Conservation (phyloP, 2,113 vertebrate species). For the Larimichthys crocea region DNA sequence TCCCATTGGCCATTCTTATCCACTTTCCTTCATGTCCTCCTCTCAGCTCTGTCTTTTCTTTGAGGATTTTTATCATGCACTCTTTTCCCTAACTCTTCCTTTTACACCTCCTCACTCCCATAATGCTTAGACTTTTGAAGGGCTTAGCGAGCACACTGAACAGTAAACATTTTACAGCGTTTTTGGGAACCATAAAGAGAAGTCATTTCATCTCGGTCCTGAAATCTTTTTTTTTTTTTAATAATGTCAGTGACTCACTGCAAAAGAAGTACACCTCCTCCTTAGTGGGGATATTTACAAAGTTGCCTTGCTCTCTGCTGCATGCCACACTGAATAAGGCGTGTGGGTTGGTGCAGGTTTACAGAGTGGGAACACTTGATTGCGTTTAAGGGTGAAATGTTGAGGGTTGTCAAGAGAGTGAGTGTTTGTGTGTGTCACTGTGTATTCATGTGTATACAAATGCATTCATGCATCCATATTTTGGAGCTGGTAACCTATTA, state of each 20-base stretch:
- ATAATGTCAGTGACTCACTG: slow-evolving; percentile 65
- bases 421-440: slow-evolving; percentile 11
- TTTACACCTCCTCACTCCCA: slow-evolving; percentile 23
- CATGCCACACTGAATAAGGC: slow-evolving; percentile 27
- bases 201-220: slow-evolving; percentile 55
- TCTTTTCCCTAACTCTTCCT: slow-evolving; percentile 28
- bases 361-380: slow-evolving; percentile 58
- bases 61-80: slow-evolving; percentile 18
- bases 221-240: slow-evolving; percentile 46
- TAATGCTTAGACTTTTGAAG: slow-evolving; percentile 39
- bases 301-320: slow-evolving; percentile 36
- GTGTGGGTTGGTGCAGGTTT: slow-evolving; percentile 52
- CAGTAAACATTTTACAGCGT: slow-evolving; percentile 60
- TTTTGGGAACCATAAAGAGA: slow-evolving; percentile 49
- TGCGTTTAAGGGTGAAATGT: slow-evolving; percentile 56
- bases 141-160: slow-evolving; percentile 38
- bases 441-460: neutral
- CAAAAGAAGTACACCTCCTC: slow-evolving; percentile 49
- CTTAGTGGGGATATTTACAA: slow-evolving; percentile 59
- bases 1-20: slow-evolving; percentile 21
- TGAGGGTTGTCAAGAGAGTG: slow-evolving; percentile 43
- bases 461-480: neutral
- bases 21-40: slow-evolving; percentile 21
- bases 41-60: slow-evolving; percentile 21
- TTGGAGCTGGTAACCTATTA: neutral